Base-by-base conservation (phyloP, 2,113 vertebrate species). In the Pholis gunnellus region DNA sequence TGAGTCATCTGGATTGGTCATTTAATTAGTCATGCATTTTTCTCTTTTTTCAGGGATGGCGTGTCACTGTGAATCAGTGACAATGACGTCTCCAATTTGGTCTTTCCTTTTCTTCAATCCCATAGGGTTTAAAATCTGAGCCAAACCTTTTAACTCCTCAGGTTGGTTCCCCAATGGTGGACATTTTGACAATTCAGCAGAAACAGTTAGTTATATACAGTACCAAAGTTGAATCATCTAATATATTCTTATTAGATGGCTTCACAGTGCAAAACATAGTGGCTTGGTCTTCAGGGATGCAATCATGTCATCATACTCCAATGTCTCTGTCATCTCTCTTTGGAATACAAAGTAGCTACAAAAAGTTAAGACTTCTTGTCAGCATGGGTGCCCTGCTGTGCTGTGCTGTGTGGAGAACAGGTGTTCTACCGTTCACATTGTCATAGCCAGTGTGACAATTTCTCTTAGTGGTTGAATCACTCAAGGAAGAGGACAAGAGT, bases 1-100 rank as follows among this genome's bases (percentile, higher is more conserved):
- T 29, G 57, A 86, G 71, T 11, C 63, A 46, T 77, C 68, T 75
- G 38, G 40, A 64, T 54, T 40, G 36, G 52, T 80, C 34, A 74
- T 75, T 72, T 75, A 61, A 40, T 68, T 40, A 50, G 60, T 81
- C 13, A 69, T 52, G 18, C 8, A 66, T 74, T 65, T 74, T 56
- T 63, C 14, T 44, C 20, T 14, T 52, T 66, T 44, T 61, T 75
- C 34, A 27, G 44, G 40, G 17, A 20, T 25, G 42, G 42, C 6
- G 29, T 63, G 73, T 81, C 63, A 17, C 9, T 65, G 34, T 68
- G n/a, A 69, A 72, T 78, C 17, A 29, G 42, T 36, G 34, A 72
- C 54, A 75, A 13, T 72, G 54, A 31, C n/a, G 2, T 70, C 57
- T 61, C 17, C 6, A 73, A 6, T 57, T 59, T 46, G 22, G 42